Conservation (phyloP, 2,113 vertebrate genomes). For the Ivindomyrus marchei region DNA sequence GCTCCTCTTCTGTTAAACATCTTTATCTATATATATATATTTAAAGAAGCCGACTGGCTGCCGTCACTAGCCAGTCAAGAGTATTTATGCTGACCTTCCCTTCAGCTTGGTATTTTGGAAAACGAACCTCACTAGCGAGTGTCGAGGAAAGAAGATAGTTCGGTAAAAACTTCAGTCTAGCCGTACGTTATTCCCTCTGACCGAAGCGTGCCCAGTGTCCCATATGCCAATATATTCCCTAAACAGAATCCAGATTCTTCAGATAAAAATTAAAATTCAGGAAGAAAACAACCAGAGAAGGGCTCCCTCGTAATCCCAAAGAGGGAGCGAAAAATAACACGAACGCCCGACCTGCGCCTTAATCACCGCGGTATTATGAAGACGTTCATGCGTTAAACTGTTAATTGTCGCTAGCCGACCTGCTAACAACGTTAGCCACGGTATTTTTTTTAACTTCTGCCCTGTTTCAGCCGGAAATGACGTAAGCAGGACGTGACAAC, state of each 20-base stretch:
- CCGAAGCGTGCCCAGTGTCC: neutral
- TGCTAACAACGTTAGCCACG: constrained; percentile 44
- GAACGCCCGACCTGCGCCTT: neutral
- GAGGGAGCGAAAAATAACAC: neutral
- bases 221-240: neutral
- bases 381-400: neutral
- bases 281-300: neutral
- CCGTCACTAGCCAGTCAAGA: neutral
- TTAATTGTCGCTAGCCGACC: constrained; percentile 31
- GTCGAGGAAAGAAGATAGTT: neutral
- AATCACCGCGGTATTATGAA: neutral
- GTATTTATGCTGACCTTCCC: constrained; percentile 13
- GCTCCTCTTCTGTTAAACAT: neutral
- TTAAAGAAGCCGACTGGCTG: neutral
- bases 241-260: neutral
- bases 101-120: constrained; percentile 3
- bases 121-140: neutral
- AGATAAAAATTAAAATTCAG: neutral
- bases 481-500: neutral
- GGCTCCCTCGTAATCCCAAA: neutral
- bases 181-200: neutral
- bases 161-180: neutral
- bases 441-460: constrained; percentile 47
- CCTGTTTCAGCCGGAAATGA: constrained; percentile 52
- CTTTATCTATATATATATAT: constrained; percentile 11